A percentile compares a stretch with the other conserved stretches of the same genome.
Evolutionary conservation across 2,888 invertebrate genomes (phyloP).

Genomic region (Lepidonotus clava): DNA sequence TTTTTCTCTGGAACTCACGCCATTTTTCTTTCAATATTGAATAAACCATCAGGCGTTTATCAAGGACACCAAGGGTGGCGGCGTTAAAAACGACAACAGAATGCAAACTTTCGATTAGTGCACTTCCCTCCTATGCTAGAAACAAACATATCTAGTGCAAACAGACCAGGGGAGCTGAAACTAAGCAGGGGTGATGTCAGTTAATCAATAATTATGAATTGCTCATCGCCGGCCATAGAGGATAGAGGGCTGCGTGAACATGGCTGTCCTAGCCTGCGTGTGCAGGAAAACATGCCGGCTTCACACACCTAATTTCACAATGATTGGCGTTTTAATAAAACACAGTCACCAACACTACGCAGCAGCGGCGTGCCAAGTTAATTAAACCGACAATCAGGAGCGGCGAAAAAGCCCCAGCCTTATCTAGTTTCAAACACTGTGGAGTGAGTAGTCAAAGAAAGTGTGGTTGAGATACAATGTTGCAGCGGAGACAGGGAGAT

Average conservation of each 20-base stretch:
- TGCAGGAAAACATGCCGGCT: neutral
- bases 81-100: neutral
- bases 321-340: conserved; percentile 29
- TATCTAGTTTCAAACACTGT: neutral
- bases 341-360: neutral
- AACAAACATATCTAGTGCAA: neutral
- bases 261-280: neutral
- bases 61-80: neutral
- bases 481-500: too few species aligned
- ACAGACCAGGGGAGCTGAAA: neutral
- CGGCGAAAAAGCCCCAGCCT: neutral
- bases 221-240: neutral
- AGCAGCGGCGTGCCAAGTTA: conserved; percentile 6
- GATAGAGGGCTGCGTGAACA: neutral
- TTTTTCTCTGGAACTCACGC: neutral
- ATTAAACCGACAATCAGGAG: conserved; percentile 32
- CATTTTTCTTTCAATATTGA: neutral
- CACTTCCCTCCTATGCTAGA: neutral
- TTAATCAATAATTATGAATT: neutral
- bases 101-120: neutral
- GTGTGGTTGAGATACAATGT: neutral
- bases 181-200: neutral
- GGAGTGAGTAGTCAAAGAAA: neutral
- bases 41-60: neutral
- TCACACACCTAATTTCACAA: conserved; percentile 37